Evolutionary conservation across 2,888 invertebrate genomes (phyloP), one percentile per base, ranked within the genome.

Genomic region (Drosophila anceps): DNA sequence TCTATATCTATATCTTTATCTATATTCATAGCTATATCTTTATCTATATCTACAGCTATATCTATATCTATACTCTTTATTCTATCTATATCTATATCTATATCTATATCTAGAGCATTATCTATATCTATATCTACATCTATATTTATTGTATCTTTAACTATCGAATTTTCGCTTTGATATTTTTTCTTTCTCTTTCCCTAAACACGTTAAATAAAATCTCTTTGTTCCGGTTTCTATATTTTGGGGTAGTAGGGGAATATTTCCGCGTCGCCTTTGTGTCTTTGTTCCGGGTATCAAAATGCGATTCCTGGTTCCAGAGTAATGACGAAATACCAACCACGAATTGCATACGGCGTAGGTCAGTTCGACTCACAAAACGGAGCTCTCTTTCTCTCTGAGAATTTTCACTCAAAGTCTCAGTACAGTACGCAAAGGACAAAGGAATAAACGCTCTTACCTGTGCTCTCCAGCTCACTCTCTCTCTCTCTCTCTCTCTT

Each of bases 301-400:
- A 55, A 51, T 60, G 24, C 27, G 27, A 7, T 9, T 69, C 69
- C 53, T 55, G 35, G 31, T 29, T 24, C 53, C 24, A 20, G 48
- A 37, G 61, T 50, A 50, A 69, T 70, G 69, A 61, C 44, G 71
- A 71, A 70, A 72, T 72, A 55, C 35, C 72, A 55, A 48, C 58
- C 72, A 54, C 72, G 53, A 53, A 53, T 57, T 70, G 39, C 37
- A 43, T 44, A 41, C 46, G 53, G 20, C 51, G 60, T 73, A 73
- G 73, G 73, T 73, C 73, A 73, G 73, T 73, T 67, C 66, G 35
- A 50, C 58, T 73, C 67, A 39, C 5, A 37, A 50, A 4, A 24
- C 24, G 4, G 24, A 24, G 24, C 24, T n/a, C n/a, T n/a, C n/a
- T n/a, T n/a, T n/a, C n/a, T n/a, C n/a, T n/a, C n/a, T 3, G 10